A percentile compares a stretch with the other conserved stretches of the same genome.
These are phyloP conservation scores for Campopleginae sp. DNA, from an alignment of 2,888 invertebrate genomes.

Conservation along the genomic window DNA sequence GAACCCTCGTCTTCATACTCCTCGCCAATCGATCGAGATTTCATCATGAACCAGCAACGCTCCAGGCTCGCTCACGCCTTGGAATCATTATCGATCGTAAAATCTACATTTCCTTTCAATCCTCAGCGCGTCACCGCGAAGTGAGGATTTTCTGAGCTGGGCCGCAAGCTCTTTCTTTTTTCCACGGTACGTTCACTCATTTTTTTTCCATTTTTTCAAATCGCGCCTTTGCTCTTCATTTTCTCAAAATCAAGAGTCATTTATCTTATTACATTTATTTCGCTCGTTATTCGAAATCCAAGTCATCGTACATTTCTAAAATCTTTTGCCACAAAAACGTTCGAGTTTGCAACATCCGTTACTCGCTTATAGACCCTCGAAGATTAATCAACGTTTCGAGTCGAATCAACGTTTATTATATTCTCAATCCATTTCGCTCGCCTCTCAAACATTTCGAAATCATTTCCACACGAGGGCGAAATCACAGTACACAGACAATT, in stretches of 20 bases:
- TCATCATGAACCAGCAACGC: background rate
- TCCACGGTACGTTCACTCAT: conserved; percentile 1
- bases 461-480: conserved; percentile 56
- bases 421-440: background rate
- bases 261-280: background rate
- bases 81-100: conserved; percentile 3
- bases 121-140: background rate
- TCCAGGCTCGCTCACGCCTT: background rate
- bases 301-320: background rate
- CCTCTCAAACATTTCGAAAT: background rate
- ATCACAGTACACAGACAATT: conserved; percentile 58
- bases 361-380: background rate
- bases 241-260: background rate
- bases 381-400: background rate
- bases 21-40: conserved; percentile 1
- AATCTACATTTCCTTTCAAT: background rate
- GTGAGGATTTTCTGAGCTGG: conserved; percentile 3
- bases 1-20: background rate
- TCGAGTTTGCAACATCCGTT: background rate
- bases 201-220: background rate
- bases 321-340: background rate
- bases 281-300: background rate
- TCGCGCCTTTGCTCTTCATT: background rate
- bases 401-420: background rate
- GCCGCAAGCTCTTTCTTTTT: background rate